Evolutionary conservation across 2,888 invertebrate genomes (phyloP).

Genomic region (Sphaerophoria rueppellii): DNA sequence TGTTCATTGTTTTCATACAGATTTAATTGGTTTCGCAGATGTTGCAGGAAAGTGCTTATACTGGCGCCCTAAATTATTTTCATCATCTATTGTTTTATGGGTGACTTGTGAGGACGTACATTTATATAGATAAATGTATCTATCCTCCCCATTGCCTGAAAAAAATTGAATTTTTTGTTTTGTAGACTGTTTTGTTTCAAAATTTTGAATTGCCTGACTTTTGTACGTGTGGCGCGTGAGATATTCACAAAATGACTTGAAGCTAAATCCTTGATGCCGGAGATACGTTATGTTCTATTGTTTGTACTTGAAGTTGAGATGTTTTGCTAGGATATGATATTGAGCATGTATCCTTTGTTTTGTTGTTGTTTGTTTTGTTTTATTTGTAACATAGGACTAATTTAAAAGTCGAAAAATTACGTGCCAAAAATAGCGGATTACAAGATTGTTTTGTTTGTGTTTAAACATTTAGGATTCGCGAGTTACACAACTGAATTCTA

Average conservation of each 20-base stretch:
- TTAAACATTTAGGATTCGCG: conserved; percentile 5
- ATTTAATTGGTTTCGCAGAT: conserved; percentile 63
- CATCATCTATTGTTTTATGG: conserved; percentile 43
- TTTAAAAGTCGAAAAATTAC: conserved; percentile 35
- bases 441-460: conserved; percentile 20
- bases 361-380: not conserved
- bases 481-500: not conserved
- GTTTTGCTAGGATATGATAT: conserved; percentile 17
- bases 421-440: conserved; percentile 34
- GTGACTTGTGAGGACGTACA: not conserved
- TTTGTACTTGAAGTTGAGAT: not conserved
- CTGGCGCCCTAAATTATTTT: conserved; percentile 32
- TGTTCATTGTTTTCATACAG: conserved; percentile 61
- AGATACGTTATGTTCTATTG: not conserved
- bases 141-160: not conserved
- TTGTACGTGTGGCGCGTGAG: conserved; percentile 33
- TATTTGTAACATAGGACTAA: conserved; percentile 8
- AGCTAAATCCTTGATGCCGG: not conserved
- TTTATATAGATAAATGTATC: not conserved
- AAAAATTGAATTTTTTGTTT: conserved; percentile 1
- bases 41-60: conserved; percentile 22
- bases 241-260: conserved; percentile 24
- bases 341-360: conserved; percentile 21
- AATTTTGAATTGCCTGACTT: conserved; percentile 40
- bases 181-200: conserved; percentile 34